Evolutionary conservation across 2,113 vertebrate species (phyloP), one percentile per base, ranked within the genome.

Genomic region (Porphyrio hochstetteri): DNA sequence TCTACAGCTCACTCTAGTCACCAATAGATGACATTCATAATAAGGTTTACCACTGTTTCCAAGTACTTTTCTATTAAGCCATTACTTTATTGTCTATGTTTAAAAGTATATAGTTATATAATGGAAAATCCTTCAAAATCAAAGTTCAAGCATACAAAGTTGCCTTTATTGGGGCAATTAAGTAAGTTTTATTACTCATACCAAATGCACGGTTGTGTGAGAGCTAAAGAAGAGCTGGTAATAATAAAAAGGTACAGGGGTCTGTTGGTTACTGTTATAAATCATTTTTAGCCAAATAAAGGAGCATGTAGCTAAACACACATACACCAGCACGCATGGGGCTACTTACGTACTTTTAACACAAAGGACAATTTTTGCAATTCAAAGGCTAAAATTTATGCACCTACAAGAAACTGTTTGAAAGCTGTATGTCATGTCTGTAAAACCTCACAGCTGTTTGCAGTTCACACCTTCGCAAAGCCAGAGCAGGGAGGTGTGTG

Each of bases 91-190:
- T 92, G 48, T 29, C 91, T 75, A 67, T 74, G 18, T 82, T 87
- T 79, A 90, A 93, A 93, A 84, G 59, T 93, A 79, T 87, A 50
- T 25, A 27, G 59, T 78, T 91, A 28, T 90, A 82, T 70, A 91
- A 75, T 93, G 88, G 69, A 90, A 97, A 95, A 88, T 82, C 61
- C 50, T 95, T 63, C 84, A 57, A 87, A 83, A 96, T 91, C 92
- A 93, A 97, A 97, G 72, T 88, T 95, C 93, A 92, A 69, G 55
- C 33, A 83, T 20, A 76, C 63, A 57, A 91, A 91, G 77, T 60
- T 90, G 74, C n/a, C 70, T 95, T 97, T 93, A 92, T 82, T 91
- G 60, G 38, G 46, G 40, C 70, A 93, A 68, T 92, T 88, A 97
- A 92, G 38, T 44, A 83, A 64, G 31, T 88, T 93, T 94, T 91